Evolutionary conservation across 2,888 invertebrate species (phyloP), one percentile per base, ranked within the genome.

Genomic region (Didymodactylos carnosus): DNA sequence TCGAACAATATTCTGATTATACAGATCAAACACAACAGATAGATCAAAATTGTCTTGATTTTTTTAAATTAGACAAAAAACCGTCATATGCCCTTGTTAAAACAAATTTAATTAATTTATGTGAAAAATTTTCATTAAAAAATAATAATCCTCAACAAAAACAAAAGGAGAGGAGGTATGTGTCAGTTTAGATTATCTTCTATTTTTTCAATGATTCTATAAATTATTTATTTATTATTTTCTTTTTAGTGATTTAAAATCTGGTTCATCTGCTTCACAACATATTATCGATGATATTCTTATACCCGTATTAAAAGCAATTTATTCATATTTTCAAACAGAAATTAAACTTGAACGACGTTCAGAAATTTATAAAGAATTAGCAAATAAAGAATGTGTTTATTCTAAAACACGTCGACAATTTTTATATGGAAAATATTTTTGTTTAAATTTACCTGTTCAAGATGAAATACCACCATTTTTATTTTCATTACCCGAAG

Each of bases 51-150:
- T 53, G 71, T 2, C 25, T 72, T 35, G 74, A 74, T 46, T 74
- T 74, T 69, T 40, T 74, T n/a, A 71, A 72, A 62, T 51, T 74
- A 41, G 71, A 74, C 25, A 71, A 72, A 39, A 74, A 74, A 39
- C 74, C 74, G 1, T 74, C 53, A 14, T 72, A 53, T 41, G 71
- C 74, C 19, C 39, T 72, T 10, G 74, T 74, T 35, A 69, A 73
- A 43, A 62, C 29, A 11, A 62, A 62, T 35, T 35, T 62, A 27
- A 19, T 35, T 3, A 62, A 62, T 35, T 62, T 62, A 62, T 29
- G 35, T 3, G 35, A 62, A 35, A 19, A 19, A 62, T 62, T 62
- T 29, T 62, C 62, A 62, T 62, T 62, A 35, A 62, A 62, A 62
- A 7, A 62, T 35, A 16, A 62, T 35, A 27, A 62, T 19, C n/a